Base-by-base conservation (phyloP, 2,888 invertebrate genomes). In the Pammene aurita region DNA sequence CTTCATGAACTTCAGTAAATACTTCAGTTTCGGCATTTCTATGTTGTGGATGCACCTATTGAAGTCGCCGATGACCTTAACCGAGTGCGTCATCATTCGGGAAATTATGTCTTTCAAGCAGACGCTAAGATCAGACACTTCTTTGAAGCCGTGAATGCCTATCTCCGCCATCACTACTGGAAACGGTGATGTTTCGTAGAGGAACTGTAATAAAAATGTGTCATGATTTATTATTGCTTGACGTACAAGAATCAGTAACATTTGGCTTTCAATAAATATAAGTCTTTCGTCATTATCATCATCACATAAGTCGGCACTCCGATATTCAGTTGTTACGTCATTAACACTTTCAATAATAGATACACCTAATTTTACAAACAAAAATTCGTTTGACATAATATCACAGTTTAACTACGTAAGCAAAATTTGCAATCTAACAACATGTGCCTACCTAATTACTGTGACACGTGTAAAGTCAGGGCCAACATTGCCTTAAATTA, bases 121-220 rank as follows among this genome's bases (percentile, higher is more conserved):
- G 9, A 92, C 90, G 69, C 92, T 92, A 1, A 92, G 78, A 72
- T 92, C 92, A 0, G 92, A 92, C 0, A 92, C 92, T 75, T 92
- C 92, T 80, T 92, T 92, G 78, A 92, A 92, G 0, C 92, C 92
- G 70, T 92, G 90, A 50, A 92, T 92, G 0, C 91, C 90, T 67
- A 92, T 92, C 73, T 92, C 92, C 0, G 92, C 86, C 92, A 92
- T 92, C 0, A 92, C 92, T 5, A 92, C 92, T 0, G 92, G 91
- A 68, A 92, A 92, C 0, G 92, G 92, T 5, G 92, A 92, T 0
- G 92, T 92, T 78, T 92, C 92, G 75, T 92, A 92, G 5, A 92
- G 81, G 75, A 92, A 92, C 92, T 92, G 87, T 46, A 87, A 88
- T 65, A 50, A 65, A 70, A 72, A 58, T 67, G 4, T 26, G 7